Evolutionary conservation across 2,888 invertebrate genomes (phyloP), one percentile per base, ranked within the genome.

Genomic region (Chaetogeoica ovagalla): DNA sequence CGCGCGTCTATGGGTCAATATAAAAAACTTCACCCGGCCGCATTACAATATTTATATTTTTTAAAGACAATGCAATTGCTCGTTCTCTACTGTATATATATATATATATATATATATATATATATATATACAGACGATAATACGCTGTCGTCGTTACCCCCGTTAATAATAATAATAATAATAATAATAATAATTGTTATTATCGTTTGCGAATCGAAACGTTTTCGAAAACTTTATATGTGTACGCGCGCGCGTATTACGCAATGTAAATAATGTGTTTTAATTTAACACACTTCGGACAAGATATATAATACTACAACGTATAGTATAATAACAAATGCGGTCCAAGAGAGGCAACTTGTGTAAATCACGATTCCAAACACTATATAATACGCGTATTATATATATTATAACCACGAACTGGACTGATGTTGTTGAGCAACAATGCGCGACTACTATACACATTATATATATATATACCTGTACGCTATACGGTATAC

Each of bases 321-420:
- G 17, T 52, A n/a, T n/a, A n/a, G 52, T 52, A 43, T 59, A 43
- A 43, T 43, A 43, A 43, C 7, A 9, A 63, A 55, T 37, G 73
- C 63, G 74, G 39, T 57, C 65, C 65, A 65, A 55, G 39, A 74
- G 74, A 57, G 39, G 57, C 23, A 21, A 76, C 76, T 76, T 68
- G 76, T 76, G 68, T 76, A 76, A 68, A 76, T 76, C 76, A 76
- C 76, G 76, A 76, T 68, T 68, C 60, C 21, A 7, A 68, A 76
- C 76, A 68, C 68, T 69, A 23, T 43, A 68, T 48, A 60, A 48
- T 37, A 59, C 59, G 19, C 48, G 57, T 75, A 43, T 43, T 43
- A 43, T 43, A 4, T 6, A 9, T 43, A 43, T 43, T 43, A 43
- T 43, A 30, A 43, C 76, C 68, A 68, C 76, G 68, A 76, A 76